Evolutionary conservation across 2,797 vertebrate species (phyloP).

Genomic region (Syngnathus acus): DNA sequence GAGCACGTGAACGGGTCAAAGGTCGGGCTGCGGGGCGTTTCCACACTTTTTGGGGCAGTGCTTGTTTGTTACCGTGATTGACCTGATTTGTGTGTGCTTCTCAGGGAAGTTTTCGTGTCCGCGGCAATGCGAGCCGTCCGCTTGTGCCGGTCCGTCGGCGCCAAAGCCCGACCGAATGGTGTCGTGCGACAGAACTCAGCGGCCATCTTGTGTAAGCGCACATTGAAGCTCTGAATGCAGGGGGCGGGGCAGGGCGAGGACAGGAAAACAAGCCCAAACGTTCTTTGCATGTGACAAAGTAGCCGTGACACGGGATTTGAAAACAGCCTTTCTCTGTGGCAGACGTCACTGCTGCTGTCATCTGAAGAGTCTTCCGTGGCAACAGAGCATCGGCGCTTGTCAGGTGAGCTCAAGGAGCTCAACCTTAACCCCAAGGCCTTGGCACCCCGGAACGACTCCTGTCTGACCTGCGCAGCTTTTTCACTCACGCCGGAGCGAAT

Average conservation of each 20-base stretch:
- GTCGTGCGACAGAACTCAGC: constrained; percentile 8
- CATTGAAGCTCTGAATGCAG: too few species aligned
- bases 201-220: constrained; percentile 29
- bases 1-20: constrained; percentile 30
- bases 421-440: too few species aligned
- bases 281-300: too few species aligned
- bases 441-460: too few species aligned
- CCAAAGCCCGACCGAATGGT: constrained; percentile 72
- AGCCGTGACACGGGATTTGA: neutral
- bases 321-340: constrained; percentile 52
- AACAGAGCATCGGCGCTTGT: neutral
- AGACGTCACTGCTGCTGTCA: constrained; percentile 43
- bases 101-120: constrained; percentile 93
- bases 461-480: constrained; percentile 57
- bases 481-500: constrained; percentile 79
- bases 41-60: too few species aligned
- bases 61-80: too few species aligned
- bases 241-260: too few species aligned
- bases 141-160: constrained; percentile 49
- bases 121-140: constrained; percentile 72
- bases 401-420: neutral
- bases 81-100: neutral
- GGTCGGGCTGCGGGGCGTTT: too few species aligned
- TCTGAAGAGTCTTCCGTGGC: constrained; percentile 21
- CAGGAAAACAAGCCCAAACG: too few species aligned